These are phyloP conservation scores for Lasius platythorax DNA, from an alignment of 2,888 invertebrate genomes.

Conservation along the genomic window DNA sequence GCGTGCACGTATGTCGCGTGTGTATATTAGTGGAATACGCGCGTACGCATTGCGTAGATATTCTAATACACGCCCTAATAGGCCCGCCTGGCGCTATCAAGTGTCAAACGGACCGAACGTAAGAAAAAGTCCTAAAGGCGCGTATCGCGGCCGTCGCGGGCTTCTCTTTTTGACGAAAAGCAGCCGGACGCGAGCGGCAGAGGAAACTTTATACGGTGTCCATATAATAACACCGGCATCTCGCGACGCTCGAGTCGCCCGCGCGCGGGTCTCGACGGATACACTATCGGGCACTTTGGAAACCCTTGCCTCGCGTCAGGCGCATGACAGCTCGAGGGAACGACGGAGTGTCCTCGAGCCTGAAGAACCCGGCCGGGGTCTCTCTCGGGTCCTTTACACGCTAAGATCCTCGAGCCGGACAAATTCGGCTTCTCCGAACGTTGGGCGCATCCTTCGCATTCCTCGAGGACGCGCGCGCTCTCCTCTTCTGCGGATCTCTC, in stretches of 20 bases:
- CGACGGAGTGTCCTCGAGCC: conserved; percentile 63
- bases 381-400: conserved; percentile 17
- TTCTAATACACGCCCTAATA: conserved; percentile 57
- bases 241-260: conserved; percentile 16
- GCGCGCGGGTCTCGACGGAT: conserved; percentile 55
- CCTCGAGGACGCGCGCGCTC: conserved; percentile 41
- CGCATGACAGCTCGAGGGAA: conserved; percentile 76
- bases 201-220: conserved; percentile 70
- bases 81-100: conserved; percentile 77
- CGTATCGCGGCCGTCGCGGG: conserved; percentile 49
- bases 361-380: conserved; percentile 40
- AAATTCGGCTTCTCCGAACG: conserved; percentile 56
- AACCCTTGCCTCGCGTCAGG: conserved; percentile 60
- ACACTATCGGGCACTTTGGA: conserved; percentile 60
- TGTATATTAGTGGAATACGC: background rate
- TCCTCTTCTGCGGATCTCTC: conserved; percentile 23
- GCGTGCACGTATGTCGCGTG: background rate
- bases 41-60: conserved; percentile 39
- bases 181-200: conserved; percentile 64
- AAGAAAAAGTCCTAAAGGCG: conserved; percentile 76
- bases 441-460: conserved; percentile 43
- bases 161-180: conserved; percentile 69
- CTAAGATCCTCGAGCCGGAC: conserved; percentile 51
- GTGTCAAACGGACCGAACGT: conserved; percentile 83
- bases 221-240: conserved; percentile 38